Evolutionary conservation across 2,113 vertebrate species (phyloP).

Genomic region (Carlito syrichta): DNA sequence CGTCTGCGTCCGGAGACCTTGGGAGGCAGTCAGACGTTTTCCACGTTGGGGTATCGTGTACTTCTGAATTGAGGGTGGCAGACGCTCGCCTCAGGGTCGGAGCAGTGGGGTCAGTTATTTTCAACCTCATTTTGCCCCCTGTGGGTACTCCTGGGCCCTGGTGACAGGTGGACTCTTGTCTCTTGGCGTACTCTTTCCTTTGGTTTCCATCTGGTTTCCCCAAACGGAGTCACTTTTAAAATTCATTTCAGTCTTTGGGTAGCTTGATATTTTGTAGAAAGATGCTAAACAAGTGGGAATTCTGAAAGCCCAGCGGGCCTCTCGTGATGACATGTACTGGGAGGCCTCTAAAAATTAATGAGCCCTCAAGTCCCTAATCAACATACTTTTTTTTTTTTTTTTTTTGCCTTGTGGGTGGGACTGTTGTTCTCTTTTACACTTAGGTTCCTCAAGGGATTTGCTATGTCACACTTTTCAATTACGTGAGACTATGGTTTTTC

Average conservation of each 20-base stretch:
- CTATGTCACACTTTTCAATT: background rate
- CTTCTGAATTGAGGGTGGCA: background rate
- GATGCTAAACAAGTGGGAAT: slow-evolving; percentile 64
- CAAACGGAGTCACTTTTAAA: background rate
- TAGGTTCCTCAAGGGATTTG: slow-evolving; percentile 38
- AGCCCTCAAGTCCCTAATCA: slow-evolving; percentile 57
- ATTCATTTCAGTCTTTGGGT: background rate
- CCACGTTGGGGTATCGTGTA: too few species aligned
- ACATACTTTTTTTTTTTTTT: background rate
- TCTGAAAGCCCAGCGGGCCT: slow-evolving; percentile 48
- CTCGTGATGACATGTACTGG: slow-evolving; percentile 24
- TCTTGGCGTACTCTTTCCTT: background rate
- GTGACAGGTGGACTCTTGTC: background rate
- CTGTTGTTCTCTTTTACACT: slow-evolving; percentile 58
- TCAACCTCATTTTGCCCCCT: background rate
- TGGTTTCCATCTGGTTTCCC: background rate
- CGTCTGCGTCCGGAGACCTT: background rate
- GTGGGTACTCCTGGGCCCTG: background rate
- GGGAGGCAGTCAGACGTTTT: background rate
- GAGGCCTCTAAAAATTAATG: slow-evolving; percentile 63
- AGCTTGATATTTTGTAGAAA: slow-evolving; percentile 42
- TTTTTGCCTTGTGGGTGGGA: background rate
- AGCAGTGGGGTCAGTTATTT: background rate
- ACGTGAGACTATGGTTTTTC: background rate
- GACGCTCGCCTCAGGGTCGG: background rate